These are phyloP conservation scores for Stenoptilia bipunctidactyla DNA, from an alignment of 2,888 invertebrate genomes.

Conservation along the genomic window DNA sequence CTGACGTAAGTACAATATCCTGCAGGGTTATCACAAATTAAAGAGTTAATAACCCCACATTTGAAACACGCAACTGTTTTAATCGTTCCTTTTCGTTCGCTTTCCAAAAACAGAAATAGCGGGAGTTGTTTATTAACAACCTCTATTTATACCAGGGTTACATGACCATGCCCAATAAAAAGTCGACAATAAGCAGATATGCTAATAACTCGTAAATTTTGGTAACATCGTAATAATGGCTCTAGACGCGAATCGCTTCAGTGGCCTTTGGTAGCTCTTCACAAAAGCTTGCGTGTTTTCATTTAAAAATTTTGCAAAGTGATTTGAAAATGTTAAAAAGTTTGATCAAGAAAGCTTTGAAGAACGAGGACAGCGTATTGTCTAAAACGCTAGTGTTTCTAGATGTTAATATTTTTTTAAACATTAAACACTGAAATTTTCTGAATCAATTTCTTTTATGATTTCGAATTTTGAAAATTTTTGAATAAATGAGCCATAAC, in stretches of 20 bases:
- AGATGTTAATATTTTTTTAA: too few species aligned
- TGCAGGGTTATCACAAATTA: constrained; percentile 13
- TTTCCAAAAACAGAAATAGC: constrained; percentile 42
- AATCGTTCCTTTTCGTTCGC: constrained; percentile 62
- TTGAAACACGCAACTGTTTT: constrained; percentile 45
- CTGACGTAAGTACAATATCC: constrained; percentile 38
- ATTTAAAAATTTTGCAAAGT: constrained; percentile 19
- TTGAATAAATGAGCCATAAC: too few species aligned
- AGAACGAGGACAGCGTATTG: constrained; percentile 32
- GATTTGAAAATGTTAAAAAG: constrained; percentile 46
- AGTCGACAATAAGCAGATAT: constrained; percentile 33
- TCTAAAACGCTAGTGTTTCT: constrained; percentile 43
- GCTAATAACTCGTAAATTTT: constrained; percentile 51
- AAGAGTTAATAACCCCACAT: constrained; percentile 15
- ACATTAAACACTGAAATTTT: too few species aligned
- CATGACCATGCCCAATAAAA: constrained; percentile 59
- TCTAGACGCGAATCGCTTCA: neutral
- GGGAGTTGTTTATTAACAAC: constrained; percentile 19
- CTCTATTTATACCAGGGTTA: constrained; percentile 56
- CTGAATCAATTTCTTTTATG: too few species aligned
- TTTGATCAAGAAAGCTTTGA: constrained; percentile 53
- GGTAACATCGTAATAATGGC: constrained; percentile 8
- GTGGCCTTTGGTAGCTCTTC: neutral
- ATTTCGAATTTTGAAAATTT: too few species aligned
- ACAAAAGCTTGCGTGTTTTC: constrained; percentile 35